Evolutionary conservation across 2,113 vertebrate species (phyloP).

Genomic region (Chascanopsetta lugubris): DNA sequence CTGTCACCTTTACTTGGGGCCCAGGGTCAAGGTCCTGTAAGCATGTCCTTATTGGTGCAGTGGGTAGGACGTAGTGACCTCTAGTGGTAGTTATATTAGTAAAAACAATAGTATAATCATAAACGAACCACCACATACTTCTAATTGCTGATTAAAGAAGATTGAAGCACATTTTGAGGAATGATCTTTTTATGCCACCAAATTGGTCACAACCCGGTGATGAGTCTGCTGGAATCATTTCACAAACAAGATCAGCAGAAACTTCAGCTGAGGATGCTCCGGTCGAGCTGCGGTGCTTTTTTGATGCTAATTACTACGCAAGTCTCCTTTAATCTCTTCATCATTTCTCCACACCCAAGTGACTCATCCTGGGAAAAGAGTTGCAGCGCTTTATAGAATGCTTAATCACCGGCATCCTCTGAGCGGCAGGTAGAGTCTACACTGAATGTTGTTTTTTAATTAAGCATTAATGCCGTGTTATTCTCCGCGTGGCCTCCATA

Average conservation of each 20-base stretch:
- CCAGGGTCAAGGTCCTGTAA: no score
- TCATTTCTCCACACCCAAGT: not conserved
- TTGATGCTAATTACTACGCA: conserved; percentile 16
- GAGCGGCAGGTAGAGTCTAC: not conserved
- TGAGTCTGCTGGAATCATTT: not conserved
- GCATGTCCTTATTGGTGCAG: no score
- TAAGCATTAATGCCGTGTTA: no score
- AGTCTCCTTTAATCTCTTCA: not conserved
- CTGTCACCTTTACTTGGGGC: no score
- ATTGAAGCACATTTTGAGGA: not conserved
- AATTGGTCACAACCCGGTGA: not conserved
- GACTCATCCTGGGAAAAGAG: not conserved
- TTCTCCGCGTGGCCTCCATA: conserved; percentile 54
- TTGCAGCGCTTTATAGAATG: not conserved
- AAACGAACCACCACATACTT: no score
- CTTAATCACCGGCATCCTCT: not conserved
- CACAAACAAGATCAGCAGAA: not conserved
- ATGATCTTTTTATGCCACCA: not conserved
- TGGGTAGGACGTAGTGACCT: no score
- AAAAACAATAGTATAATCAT: no score
- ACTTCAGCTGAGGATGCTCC: not conserved
- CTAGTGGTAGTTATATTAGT: no score
- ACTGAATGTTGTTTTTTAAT: conserved; percentile 28
- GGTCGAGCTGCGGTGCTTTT: not conserved
- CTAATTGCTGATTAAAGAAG: not conserved